Conservation (phyloP, 2,888 invertebrate genomes). For the Drosophila paucipuncta region DNA sequence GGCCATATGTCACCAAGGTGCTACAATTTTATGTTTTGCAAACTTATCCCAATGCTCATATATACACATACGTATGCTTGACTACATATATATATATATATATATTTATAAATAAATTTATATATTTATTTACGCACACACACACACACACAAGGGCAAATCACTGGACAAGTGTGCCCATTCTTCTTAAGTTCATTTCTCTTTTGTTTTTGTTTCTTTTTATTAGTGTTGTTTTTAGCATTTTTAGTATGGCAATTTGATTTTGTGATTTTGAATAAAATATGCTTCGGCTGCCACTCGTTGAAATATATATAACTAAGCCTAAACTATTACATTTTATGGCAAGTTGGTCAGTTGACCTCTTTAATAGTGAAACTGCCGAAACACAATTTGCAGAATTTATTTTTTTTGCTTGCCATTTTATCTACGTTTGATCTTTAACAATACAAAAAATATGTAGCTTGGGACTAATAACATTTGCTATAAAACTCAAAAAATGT, state of each 20-base stretch:
- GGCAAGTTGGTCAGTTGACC: neutral
- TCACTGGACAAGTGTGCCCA: conserved; percentile 19
- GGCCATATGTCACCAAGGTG: conserved; percentile 79
- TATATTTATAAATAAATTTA: neutral
- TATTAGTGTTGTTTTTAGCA: neutral
- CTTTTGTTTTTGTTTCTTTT: conserved; percentile 3
- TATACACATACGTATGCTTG: neutral
- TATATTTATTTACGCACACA: conserved; percentile 5
- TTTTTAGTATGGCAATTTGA: conserved; percentile 3
- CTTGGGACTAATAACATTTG: neutral
- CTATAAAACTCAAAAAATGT: neutral
- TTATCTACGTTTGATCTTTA: neutral
- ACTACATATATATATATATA: neutral
- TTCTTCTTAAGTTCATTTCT: conserved; percentile 11
- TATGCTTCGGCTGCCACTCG: neutral
- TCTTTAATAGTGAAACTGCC: neutral
- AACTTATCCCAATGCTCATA: conserved; percentile 12
- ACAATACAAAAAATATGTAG: neutral
- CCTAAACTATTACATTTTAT: neutral
- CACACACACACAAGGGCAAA: conserved; percentile 7
- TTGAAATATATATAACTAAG: neutral
- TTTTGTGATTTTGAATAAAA: neutral
- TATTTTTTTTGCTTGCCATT: neutral
- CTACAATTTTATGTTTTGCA: conserved; percentile 33
- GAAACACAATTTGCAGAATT: neutral